Conservation (phyloP, 92 coral and sea anemone species). For the Scolanthus callimorphus region DNA sequence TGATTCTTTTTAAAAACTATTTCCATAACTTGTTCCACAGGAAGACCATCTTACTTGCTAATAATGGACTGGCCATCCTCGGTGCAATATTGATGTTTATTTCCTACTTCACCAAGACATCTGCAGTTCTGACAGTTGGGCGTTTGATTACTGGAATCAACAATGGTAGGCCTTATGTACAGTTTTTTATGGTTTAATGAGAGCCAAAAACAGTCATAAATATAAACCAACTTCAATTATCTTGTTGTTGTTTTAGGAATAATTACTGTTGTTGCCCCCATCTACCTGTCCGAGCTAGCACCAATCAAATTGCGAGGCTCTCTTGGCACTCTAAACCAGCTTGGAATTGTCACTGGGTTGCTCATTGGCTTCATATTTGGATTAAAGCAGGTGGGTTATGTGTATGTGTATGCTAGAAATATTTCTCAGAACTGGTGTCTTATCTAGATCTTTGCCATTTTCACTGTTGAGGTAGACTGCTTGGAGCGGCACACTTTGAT, state of each 20-base stretch:
- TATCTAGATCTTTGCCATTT: no score
- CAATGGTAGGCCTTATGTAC: conserved; percentile 83
- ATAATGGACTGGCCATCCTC: conserved; percentile 69
- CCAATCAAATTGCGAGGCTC: conserved; percentile 86
- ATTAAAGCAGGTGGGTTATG: conserved; percentile 74
- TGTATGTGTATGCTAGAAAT: no score
- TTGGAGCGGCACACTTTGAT: neutral
- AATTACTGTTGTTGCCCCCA: conserved; percentile 81
- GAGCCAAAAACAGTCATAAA: no score
- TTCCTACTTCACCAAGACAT: conserved; percentile 57
- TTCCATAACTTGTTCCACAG: no score
- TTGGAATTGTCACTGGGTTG: conserved; percentile 88
- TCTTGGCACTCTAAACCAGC: conserved; percentile 82
- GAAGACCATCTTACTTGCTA: conserved; percentile 43
- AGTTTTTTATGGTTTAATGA: no score
- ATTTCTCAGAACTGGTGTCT: no score
- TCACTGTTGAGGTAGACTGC: no score
- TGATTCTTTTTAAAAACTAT: no score
- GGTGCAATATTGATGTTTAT: conserved; percentile 81
- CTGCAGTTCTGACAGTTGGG: conserved; percentile 72
- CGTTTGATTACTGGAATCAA: conserved; percentile 75
- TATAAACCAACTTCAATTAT: neutral
- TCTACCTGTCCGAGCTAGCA: conserved; percentile 92
- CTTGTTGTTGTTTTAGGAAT: conserved; percentile 38
- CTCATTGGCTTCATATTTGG: conserved; percentile 81